phyloP scores from a whole-genome alignment of 2,113 vertebrate genomes.

The Eretmodus cyanostictus region DNA sequence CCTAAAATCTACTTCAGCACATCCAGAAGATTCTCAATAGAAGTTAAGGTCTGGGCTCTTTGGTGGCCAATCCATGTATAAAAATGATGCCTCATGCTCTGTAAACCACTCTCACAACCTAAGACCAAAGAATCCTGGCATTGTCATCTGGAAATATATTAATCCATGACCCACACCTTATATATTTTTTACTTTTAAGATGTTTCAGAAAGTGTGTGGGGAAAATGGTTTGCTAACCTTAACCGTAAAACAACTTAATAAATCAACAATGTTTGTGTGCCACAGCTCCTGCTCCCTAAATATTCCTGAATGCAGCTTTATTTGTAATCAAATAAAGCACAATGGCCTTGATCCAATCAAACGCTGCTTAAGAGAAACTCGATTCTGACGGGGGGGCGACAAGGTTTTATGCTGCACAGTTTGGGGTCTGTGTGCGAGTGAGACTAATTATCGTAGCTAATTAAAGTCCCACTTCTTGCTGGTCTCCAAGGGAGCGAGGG shows the following conservation, averaged over 20 bases:
- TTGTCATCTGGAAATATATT: neutral
- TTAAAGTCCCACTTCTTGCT: constrained; percentile 61
- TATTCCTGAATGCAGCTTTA: neutral
- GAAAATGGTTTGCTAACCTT: neutral
- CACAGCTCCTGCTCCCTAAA: neutral
- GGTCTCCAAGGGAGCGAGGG: constrained; percentile 47
- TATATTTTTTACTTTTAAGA: neutral
- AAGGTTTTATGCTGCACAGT: constrained; percentile 16
- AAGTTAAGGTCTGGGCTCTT: neutral
- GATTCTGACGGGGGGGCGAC: neutral
- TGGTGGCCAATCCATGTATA: neutral
- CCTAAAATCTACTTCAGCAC: neutral
- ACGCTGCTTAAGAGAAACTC: neutral
- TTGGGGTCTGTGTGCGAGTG: neutral
- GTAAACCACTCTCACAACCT: neutral
- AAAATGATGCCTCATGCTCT: neutral
- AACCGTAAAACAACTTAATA: fast-evolving
- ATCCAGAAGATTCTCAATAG: neutral
- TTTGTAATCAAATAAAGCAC: neutral
- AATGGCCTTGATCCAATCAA: neutral
- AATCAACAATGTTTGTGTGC: neutral
- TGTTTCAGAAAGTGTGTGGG: neutral
- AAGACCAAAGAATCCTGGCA: neutral
- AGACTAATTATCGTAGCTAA: constrained; percentile 65
- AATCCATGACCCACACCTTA: fast-evolving